These are phyloP conservation scores for Tetramorium simillimum DNA, from an alignment of 1,140 invertebrate species.

Conservation along the genomic window DNA sequence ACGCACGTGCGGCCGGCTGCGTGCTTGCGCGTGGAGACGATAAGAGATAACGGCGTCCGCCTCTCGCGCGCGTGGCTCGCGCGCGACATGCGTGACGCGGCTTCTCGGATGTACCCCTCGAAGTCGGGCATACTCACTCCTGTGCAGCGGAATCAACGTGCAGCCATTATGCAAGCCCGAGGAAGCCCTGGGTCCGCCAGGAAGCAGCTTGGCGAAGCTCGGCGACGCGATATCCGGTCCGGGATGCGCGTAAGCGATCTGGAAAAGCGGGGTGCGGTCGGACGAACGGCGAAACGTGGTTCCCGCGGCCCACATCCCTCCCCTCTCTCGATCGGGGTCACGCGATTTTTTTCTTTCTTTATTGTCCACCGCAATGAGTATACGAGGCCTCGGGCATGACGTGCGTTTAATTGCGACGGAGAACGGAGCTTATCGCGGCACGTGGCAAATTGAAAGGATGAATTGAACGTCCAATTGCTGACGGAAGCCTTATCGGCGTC, in stretches of 20 bases:
- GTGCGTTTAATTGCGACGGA: not conserved
- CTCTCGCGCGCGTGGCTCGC: too few species aligned
- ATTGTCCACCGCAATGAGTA: not conserved
- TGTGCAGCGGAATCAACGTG: slow-evolving; percentile 18
- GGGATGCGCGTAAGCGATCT: not conserved
- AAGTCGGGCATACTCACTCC: slow-evolving; percentile 14
- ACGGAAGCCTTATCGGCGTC: not conserved
- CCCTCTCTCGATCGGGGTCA: not conserved
- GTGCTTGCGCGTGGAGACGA: not conserved
- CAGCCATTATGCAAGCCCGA: slow-evolving; percentile 35
- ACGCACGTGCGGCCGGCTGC: not conserved
- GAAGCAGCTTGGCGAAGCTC: slow-evolving; percentile 5
- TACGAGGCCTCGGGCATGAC: not conserved
- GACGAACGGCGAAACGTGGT: not conserved
- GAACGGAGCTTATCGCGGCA: not conserved
- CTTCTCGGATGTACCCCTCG: not conserved
- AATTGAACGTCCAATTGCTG: not conserved
- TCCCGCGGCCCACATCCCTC: not conserved
- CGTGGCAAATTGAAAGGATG: not conserved
- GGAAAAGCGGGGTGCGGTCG: not conserved
- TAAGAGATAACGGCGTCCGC: not conserved
- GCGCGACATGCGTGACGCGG: slow-evolving; percentile 8
- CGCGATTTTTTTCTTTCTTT: not conserved
- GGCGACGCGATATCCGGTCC: not conserved
- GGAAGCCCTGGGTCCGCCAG: slow-evolving; percentile 3